Percentiles rank a stretch among this genome's conserved stretches.
phyloP scores from a whole-genome alignment of 2,797 vertebrate species.

The Pelodytes ibericus region DNA sequence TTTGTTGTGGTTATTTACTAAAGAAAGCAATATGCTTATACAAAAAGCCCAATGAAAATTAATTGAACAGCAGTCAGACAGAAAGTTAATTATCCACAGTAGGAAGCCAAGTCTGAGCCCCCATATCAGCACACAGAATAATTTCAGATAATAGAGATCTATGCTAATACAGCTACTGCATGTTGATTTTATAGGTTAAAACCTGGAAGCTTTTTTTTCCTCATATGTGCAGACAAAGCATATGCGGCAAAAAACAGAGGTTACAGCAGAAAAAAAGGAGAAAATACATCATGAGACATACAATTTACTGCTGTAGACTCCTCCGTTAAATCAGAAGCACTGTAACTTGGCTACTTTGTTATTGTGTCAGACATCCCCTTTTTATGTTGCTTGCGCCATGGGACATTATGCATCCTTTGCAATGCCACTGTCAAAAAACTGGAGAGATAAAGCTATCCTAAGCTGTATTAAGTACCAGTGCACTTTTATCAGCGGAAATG shows the following conservation, averaged over 20 bases:
- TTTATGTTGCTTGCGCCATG: too few relatives aligned
- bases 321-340: not conserved
- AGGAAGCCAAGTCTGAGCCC: constrained; percentile 42
- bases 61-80: constrained; percentile 52
- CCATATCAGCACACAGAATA: constrained; percentile 50
- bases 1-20: constrained; percentile 44
- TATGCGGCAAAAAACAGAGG: not conserved
- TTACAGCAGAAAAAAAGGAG: not conserved
- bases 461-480: too few relatives aligned
- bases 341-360: too few relatives aligned
- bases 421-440: too few relatives aligned
- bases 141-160: constrained; percentile 44
- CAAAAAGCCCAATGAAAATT: constrained; percentile 42
- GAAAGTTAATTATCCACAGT: constrained; percentile 55
- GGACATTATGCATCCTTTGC: too few relatives aligned
- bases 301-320: not conserved
- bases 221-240: constrained; percentile 16
- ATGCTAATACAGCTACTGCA: constrained; percentile 2
- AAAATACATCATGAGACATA: not conserved
- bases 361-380: too few relatives aligned
- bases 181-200: constrained; percentile 31
- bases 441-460: too few relatives aligned
- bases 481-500: too few relatives aligned
- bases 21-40: constrained; percentile 35
- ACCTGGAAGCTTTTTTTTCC: constrained; percentile 14